Evolutionary conservation across 2,797 vertebrate genomes (phyloP), one percentile per base, ranked within the genome.

Genomic region (Micromesistius poutassou): DNA sequence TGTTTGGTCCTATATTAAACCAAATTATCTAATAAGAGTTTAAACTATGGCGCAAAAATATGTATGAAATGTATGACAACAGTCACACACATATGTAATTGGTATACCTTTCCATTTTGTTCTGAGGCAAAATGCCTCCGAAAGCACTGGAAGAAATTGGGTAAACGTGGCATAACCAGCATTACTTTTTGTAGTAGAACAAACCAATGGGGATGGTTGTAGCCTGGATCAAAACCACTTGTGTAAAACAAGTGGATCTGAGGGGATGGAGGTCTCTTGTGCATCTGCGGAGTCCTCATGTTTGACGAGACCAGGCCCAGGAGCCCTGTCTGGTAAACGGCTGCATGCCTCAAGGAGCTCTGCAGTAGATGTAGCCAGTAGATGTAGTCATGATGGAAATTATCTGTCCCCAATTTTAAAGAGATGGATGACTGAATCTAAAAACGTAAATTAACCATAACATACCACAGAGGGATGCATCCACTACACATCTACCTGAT

Each of bases 201-300:
- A 28, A 6, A 28, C 25, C 62, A 16, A 8, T 62, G 62, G 28
- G 62, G 62, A 68, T 28, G 62, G n/a, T 68, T 9, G 36, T 22
- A 9, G 16, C 36, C 1, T 74, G 71, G 76, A 74, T 80, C 73
- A 80, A 77, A 76, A 75, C 38, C 77, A 80, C 19, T 55, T 14
- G n/a, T n/a, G n/a, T n/a, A n/a, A n/a, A n/a, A n/a, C n/a, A 22
- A n/a, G 7, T 36, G 80, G 73, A 55, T 76, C 72, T 19, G 79
- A 78, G 38, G 82, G 72, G 74, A 78, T 78, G 75, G 72, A 72
- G 78, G 79, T 77, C 8, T 73, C 71, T 22, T 8, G 36, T 66
- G 77, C 6, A 13, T 80, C 81, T 68, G 55, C 74, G 22, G 77
- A 71, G 62, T 66, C 22, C 13, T 71, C 10, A 7, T 74, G 0